These are phyloP conservation scores for Dendroctonus ponderosae DNA, from an alignment of 1,140 invertebrate species.

Conservation along the genomic window DNA sequence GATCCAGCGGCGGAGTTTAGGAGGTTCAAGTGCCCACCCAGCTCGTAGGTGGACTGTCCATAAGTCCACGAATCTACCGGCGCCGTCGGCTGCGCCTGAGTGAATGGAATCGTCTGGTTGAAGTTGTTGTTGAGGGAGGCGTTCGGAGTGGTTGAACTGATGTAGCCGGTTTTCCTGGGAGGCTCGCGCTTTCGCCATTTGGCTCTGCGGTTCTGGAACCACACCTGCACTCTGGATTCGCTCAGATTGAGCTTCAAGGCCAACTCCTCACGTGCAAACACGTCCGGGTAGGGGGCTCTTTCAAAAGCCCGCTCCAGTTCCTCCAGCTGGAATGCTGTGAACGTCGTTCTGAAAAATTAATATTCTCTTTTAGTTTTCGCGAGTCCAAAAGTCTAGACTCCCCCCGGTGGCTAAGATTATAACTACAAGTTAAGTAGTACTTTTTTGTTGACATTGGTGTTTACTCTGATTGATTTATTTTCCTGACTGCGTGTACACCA, in stretches of 20 bases:
- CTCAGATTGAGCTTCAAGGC: constrained; percentile 86
- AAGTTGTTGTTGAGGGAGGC: constrained; percentile 63
- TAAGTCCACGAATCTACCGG: constrained; percentile 73
- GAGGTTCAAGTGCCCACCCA: constrained; percentile 68
- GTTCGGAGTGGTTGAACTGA: constrained; percentile 45
- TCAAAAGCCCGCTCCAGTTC: constrained; percentile 93
- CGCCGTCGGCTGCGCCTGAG: constrained; percentile 61
- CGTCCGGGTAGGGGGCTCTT: constrained; percentile 92
- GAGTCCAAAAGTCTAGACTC: too few species aligned
- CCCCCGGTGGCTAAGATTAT: too few species aligned
- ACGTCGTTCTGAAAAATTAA: constrained; percentile 78
- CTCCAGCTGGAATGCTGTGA: constrained; percentile 93
- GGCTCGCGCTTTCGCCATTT: constrained; percentile 99
- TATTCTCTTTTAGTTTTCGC: neutral
- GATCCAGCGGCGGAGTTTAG: constrained; percentile 67
- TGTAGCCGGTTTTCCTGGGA: constrained; percentile 80
- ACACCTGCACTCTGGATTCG: constrained; percentile 92
- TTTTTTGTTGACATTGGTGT: too few species aligned
- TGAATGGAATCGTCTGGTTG: constrained; percentile 65
- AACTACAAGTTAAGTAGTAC: too few species aligned
- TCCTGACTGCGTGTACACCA: too few species aligned
- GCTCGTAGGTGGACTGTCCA: constrained; percentile 67
- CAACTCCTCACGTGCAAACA: constrained; percentile 92
- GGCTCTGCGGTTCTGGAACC: constrained; percentile 92
- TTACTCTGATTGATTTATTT: too few species aligned